These are phyloP conservation scores for Ichneumoninae sp. DNA, from an alignment of 2,888 invertebrate genomes.

Conservation along the genomic window DNA sequence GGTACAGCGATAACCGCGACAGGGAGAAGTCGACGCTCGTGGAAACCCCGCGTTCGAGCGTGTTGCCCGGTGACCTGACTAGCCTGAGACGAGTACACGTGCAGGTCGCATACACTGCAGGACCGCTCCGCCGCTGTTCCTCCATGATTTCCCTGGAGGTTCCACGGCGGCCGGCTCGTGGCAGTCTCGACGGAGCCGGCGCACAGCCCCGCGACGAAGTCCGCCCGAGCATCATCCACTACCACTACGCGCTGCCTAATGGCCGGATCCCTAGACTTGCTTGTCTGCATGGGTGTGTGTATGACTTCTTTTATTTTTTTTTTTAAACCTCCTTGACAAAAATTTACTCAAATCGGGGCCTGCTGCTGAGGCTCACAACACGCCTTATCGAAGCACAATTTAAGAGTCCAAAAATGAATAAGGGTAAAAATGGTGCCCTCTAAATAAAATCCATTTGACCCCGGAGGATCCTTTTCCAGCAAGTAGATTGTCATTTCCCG, in stretches of 20 bases:
- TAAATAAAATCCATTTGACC: no score
- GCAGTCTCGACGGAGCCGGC: conserved; percentile 65
- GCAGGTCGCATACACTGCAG: conserved; percentile 69
- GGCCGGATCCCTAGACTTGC: neutral
- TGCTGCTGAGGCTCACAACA: neutral
- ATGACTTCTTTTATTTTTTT: neutral
- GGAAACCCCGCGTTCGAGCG: conserved; percentile 44
- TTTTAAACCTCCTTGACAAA: neutral
- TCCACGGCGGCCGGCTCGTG: conserved; percentile 69
- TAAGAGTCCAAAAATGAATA: neutral
- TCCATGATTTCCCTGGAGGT: conserved; percentile 82
- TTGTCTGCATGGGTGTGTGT: neutral
- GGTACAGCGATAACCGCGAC: conserved; percentile 34
- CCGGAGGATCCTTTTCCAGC: no score
- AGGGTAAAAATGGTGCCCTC: neutral
- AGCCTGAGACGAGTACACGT: conserved; percentile 66
- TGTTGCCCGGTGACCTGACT: conserved; percentile 57
- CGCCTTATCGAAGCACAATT: no score
- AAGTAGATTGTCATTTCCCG: no score
- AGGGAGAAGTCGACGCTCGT: conserved; percentile 7
- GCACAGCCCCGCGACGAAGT: conserved; percentile 64
- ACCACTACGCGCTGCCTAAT: conserved; percentile 38
- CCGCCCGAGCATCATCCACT: conserved; percentile 56
- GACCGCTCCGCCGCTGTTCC: conserved; percentile 75
- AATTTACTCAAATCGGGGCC: neutral